Conservation (phyloP, 2,888 invertebrate genomes). For the Elegia similella region DNA sequence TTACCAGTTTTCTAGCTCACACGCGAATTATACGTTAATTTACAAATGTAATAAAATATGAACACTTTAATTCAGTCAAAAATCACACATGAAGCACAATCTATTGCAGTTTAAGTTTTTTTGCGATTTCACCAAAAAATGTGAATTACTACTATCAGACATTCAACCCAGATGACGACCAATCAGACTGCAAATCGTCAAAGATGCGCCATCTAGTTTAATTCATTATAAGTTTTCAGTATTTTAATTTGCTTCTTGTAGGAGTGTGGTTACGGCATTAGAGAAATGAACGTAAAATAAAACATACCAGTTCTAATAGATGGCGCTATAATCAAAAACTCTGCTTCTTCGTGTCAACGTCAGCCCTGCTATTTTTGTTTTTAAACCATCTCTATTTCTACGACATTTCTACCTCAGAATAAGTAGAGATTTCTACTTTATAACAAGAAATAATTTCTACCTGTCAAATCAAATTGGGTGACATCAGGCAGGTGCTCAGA, state of each 20-base stretch:
- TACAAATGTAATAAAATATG: constrained; percentile 22
- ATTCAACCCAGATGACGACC: constrained; percentile 58
- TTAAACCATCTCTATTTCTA: too few species aligned
- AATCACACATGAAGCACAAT: constrained; percentile 26
- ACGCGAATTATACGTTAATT: constrained; percentile 24
- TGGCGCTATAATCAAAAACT: background rate
- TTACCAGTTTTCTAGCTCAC: constrained; percentile 36
- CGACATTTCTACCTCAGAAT: too few species aligned
- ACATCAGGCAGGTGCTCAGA: too few species aligned
- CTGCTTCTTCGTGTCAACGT: too few species aligned
- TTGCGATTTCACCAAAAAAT: constrained; percentile 46
- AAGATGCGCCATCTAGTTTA: constrained; percentile 50
- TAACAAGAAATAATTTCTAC: too few species aligned
- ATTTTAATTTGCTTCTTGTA: background rate
- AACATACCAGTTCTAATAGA: background rate
- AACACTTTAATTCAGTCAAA: constrained; percentile 22
- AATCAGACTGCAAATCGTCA: constrained; percentile 29
- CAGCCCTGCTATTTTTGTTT: too few species aligned
- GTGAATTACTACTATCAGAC: constrained; percentile 60
- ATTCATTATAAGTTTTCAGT: constrained; percentile 15
- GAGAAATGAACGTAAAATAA: too few species aligned
- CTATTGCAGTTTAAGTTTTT: constrained; percentile 26
- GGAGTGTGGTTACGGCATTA: too few species aligned
- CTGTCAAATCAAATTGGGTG: too few species aligned
- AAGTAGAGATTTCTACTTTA: too few species aligned